Evolutionary conservation across 2,888 invertebrate genomes (phyloP).

Genomic region (Euspilapteryx auroguttella): DNA sequence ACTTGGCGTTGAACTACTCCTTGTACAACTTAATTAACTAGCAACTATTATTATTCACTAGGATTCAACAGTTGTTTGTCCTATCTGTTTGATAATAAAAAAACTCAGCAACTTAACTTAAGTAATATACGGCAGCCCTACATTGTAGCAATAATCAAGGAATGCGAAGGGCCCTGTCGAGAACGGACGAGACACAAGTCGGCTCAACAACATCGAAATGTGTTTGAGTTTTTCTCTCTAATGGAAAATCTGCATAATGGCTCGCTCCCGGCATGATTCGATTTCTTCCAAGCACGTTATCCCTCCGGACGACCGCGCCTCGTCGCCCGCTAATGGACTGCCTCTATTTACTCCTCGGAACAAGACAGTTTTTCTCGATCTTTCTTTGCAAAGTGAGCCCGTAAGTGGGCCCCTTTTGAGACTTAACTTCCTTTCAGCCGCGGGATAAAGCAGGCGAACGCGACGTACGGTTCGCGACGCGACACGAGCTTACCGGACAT

Average conservation of each 20-base stretch:
- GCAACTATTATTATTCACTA: no score
- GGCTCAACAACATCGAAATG: no score
- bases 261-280: conserved; percentile 35
- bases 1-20: no score
- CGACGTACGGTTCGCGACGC: conserved; percentile 18
- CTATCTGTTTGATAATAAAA: no score
- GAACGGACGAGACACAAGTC: no score
- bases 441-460: conserved; percentile 22
- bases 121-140: no score
- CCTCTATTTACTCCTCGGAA: conserved; percentile 28
- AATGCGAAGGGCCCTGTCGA: no score
- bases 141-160: no score
- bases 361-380: conserved; percentile 28
- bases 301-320: conserved; percentile 14
- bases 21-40: no score
- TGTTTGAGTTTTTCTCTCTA: no score
- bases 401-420: conserved; percentile 22
- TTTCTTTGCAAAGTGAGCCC: conserved; percentile 23
- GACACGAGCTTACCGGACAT: conserved; percentile 23
- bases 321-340: conserved; percentile 30
- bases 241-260: conserved; percentile 55
- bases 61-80: no score
- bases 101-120: no score
- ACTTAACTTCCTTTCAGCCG: conserved; percentile 26
- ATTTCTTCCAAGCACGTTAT: conserved; percentile 38